Evolutionary conservation across 2,797 vertebrate species (phyloP), one percentile per base, ranked within the genome.

Genomic region (Sebastolobus alascanus): DNA sequence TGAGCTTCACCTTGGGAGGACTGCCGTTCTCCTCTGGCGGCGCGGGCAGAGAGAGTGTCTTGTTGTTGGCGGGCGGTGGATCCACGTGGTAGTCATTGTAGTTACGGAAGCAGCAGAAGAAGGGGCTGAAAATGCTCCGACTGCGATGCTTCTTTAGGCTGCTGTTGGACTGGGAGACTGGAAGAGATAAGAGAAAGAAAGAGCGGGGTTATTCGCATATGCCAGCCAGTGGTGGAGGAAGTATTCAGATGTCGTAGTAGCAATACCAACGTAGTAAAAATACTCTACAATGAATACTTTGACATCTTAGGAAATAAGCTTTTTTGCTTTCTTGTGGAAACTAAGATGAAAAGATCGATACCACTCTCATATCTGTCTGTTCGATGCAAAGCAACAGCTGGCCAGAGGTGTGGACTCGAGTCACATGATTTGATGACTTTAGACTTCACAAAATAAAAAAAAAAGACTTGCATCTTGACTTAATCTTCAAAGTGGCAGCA

Each of bases 51-150:
- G 95, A 94, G 78, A 95, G 94, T 73, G 95, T 95, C 89, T 97
- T 97, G 94, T 95, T 96, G 88, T 97, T 97, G 93, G 95, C 85
- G 40, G 96, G 91, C 8, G 97, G 96, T 52, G 96, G 92, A 74
- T 99, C 98, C 87, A 95, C 97, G 95, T 97, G 96, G 90, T 98
- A 98, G 92, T 97, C 98, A 97, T 97, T 96, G 93, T 99, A 98
- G 95, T 97, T 97, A 68, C 98, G 97, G 95, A 99, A 99, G 95
- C 98, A 99, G 96, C 98, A 99, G 95, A 99, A 98, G 94, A 99
- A 98, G 70, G 98, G 98, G 94, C 97, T 99, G 93, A 99, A 98
- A 95, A 99, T 97, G 94, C 98, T 98, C 76, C 98, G 95, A 92
- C 95, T 97, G 55, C 97, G 96, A 87, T 98, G 97, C 94, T 99